Percentiles rank a stretch among this genome's conserved stretches.
phyloP scores from a whole-genome alignment of 2,113 vertebrate genomes.

The Notechis scutatus region DNA sequence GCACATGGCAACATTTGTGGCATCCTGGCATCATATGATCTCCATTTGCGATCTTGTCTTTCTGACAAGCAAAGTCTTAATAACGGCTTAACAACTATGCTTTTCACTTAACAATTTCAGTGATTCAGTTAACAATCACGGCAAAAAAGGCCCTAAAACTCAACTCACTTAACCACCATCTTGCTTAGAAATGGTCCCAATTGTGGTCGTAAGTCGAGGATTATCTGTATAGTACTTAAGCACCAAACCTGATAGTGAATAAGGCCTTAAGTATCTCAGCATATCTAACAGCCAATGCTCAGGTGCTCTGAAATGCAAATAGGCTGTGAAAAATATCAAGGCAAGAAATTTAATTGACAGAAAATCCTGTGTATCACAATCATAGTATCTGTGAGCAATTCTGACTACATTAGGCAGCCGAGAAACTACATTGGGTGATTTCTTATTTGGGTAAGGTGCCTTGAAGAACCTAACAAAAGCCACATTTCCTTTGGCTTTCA shows the following conservation, averaged over 20 bases:
- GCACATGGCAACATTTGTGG: not conserved
- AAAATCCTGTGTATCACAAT: not conserved
- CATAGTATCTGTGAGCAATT: not conserved
- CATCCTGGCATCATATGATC: not conserved
- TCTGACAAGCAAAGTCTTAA: not conserved
- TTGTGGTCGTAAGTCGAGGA: not conserved
- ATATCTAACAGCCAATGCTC: not conserved
- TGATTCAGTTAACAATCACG: not conserved
- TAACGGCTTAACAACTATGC: not conserved
- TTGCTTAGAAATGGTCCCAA: not conserved
- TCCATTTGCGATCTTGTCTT: not conserved
- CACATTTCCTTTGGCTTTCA: not conserved
- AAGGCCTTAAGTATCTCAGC: not conserved
- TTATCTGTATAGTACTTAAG: not conserved
- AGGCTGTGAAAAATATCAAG: not conserved
- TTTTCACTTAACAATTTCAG: not conserved
- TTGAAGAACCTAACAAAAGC: not conserved
- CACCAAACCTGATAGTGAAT: not conserved
- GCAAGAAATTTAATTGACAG: not conserved
- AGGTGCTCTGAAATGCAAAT: not conserved
- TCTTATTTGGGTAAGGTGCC: not conserved
- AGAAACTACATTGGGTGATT: not conserved
- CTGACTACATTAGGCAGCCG: not conserved
- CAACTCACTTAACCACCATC: not conserved
- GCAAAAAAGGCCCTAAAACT: not conserved